These are phyloP conservation scores for Pyralis farinalis DNA, from an alignment of 2,888 invertebrate genomes.

Conservation along the genomic window DNA sequence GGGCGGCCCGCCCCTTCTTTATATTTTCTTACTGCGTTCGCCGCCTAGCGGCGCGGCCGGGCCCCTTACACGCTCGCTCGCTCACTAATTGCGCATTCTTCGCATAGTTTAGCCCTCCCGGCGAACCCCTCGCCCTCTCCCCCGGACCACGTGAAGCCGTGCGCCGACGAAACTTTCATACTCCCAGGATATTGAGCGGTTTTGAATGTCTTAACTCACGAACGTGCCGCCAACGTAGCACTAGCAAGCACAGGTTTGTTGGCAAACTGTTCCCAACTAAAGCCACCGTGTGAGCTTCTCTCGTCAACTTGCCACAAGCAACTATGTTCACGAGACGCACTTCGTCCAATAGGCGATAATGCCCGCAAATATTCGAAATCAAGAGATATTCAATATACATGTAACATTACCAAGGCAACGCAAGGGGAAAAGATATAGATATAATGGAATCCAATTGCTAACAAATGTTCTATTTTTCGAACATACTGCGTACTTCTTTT, in stretches of 20 bases:
- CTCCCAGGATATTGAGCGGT: slow-evolving; percentile 80
- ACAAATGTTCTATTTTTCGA: too few species aligned
- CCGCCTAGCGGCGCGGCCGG: slow-evolving; percentile 80
- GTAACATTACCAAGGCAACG: too few species aligned
- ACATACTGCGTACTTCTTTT: too few species aligned
- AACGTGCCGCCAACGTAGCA: slow-evolving; percentile 60
- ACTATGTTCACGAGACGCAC: slow-evolving; percentile 9
- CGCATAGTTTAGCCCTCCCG: slow-evolving; percentile 94
- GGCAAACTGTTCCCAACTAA: slow-evolving; percentile 63
- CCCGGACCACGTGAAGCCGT: slow-evolving; percentile 80
- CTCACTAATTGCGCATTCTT: slow-evolving; percentile 98
- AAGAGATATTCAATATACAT: too few species aligned
- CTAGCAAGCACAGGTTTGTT: slow-evolving; percentile 58
- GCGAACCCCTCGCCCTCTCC: slow-evolving; percentile 78
- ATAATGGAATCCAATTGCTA: too few species aligned
- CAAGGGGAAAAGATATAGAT: too few species aligned
- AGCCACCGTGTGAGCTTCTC: slow-evolving; percentile 34
- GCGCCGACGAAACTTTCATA: slow-evolving; percentile 80
- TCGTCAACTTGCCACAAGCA: slow-evolving; percentile 28
- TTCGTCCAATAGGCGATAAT: not conserved
- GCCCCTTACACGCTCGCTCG: slow-evolving; percentile 85
- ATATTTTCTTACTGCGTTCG: slow-evolving; percentile 85
- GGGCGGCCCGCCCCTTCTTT: slow-evolving; percentile 84
- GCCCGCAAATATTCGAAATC: too few species aligned
- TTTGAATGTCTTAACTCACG: slow-evolving; percentile 81